Conservation (phyloP, 2,797 vertebrate species). For the Rhynchotus rufescens region DNA sequence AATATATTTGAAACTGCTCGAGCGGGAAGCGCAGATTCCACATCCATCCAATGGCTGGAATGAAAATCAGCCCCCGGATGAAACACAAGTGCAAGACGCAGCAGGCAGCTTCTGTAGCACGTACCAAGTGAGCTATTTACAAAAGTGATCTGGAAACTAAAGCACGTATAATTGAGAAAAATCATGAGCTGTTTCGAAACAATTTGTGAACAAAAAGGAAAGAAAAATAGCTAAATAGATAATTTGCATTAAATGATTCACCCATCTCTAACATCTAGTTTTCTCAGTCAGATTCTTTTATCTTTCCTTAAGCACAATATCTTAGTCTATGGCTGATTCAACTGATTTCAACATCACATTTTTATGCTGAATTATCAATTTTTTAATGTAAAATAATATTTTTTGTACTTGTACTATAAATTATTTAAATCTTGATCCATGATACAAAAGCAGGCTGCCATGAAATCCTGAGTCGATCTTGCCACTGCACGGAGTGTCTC, state of each 20-base stretch:
- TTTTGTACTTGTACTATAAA: not conserved
- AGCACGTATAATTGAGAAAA: not conserved
- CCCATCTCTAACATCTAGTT: not conserved
- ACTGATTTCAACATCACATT: rapidly evolving
- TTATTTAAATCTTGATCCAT: not conserved
- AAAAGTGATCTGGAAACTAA: rapidly evolving
- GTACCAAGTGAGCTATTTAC: rapidly evolving
- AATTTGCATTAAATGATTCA: not conserved
- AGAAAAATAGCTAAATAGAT: not conserved
- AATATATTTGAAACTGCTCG: not conserved
- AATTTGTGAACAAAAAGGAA: not conserved
- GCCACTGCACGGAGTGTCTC: rapidly evolving
- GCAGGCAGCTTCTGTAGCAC: not conserved
- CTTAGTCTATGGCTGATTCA: not conserved
- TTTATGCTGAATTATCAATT: not conserved
- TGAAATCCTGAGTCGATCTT: not conserved
- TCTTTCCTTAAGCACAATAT: not conserved
- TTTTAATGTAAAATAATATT: not conserved
- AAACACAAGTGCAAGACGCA: not conserved
- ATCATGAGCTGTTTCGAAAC: not conserved
- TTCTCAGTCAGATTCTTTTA: not conserved
- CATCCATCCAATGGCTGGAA: not conserved
- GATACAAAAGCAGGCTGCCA: not conserved
- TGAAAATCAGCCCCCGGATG: too few species aligned
- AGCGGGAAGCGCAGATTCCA: not conserved